These are phyloP conservation scores for Acanthurus leucopareius DNA, from an alignment of 2,797 vertebrate genomes.

Conservation along the genomic window DNA sequence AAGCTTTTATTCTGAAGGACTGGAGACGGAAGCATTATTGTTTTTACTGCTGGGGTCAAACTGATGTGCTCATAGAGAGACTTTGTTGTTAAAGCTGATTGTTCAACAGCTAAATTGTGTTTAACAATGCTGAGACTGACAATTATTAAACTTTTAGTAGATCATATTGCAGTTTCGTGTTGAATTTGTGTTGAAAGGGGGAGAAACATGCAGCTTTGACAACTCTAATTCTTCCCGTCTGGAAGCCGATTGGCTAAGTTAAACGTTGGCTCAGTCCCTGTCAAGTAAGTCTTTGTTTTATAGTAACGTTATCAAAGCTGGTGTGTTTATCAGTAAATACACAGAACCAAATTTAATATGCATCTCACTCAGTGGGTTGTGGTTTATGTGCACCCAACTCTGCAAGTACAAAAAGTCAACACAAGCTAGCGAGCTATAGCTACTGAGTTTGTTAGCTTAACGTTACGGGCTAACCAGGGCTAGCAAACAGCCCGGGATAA, in stretches of 20 bases:
- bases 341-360: neutral
- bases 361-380: rapidly evolving
- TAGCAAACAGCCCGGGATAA: conserved; percentile 48
- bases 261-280: conserved; percentile 63
- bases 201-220: conserved; percentile 60
- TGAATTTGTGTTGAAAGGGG: neutral
- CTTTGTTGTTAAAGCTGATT: conserved; percentile 54
- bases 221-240: conserved; percentile 52
- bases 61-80: conserved; percentile 29
- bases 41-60: conserved; percentile 61
- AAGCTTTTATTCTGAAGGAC: conserved; percentile 58
- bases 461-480: conserved; percentile 49
- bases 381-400: neutral
- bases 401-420: conserved; percentile 13
- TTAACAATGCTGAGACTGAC: neutral
- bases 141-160: neutral
- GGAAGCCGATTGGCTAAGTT: conserved; percentile 72
- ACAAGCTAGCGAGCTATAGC: conserved; percentile 45
- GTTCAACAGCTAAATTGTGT: conserved; percentile 23
- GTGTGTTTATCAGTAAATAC: conserved; percentile 1
- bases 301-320: conserved; percentile 5
- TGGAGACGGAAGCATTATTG: conserved; percentile 38
- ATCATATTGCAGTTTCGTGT: neutral
- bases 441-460: conserved; percentile 65
- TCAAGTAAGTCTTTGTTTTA: conserved; percentile 78